These are phyloP conservation scores for Melanerpes aurifrons DNA, from an alignment of 2,113 vertebrate species.

Conservation along the genomic window DNA sequence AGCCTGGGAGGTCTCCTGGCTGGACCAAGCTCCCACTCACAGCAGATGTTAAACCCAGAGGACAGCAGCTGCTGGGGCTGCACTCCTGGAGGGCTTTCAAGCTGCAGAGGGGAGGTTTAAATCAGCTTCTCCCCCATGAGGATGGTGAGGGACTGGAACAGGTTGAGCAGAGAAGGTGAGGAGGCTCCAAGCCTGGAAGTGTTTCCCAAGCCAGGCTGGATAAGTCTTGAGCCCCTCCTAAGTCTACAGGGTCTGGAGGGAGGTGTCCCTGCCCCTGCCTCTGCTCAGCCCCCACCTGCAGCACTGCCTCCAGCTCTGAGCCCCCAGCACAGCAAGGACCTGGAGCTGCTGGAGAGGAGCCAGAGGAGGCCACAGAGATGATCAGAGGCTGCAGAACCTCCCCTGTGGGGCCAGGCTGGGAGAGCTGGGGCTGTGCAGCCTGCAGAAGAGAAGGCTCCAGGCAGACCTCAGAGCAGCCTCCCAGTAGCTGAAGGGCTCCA, in stretches of 20 bases:
- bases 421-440: too few relatives aligned
- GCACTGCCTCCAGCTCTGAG: too few relatives aligned
- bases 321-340: too few relatives aligned
- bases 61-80: background rate
- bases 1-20: background rate
- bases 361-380: too few relatives aligned
- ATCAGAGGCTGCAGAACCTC: too few relatives aligned
- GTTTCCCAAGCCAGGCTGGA: background rate
- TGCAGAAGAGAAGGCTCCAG: too few relatives aligned
- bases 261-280: background rate
- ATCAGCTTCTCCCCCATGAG: background rate
- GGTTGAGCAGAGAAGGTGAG: background rate
- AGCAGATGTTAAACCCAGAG: background rate
- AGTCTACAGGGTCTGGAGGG: background rate
- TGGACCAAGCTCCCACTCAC: background rate
- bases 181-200: background rate
- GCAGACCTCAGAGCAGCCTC: too few relatives aligned
- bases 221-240: background rate
- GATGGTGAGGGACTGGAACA: background rate
- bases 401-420: too few relatives aligned
- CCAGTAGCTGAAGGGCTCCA: too few relatives aligned
- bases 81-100: accelerated
- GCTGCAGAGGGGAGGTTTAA: background rate
- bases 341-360: too few relatives aligned
- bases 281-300: background rate